Evolutionary conservation across 1,140 invertebrate species (phyloP), one percentile per base, ranked within the genome.

Genomic region (Drosophila navojoa): DNA sequence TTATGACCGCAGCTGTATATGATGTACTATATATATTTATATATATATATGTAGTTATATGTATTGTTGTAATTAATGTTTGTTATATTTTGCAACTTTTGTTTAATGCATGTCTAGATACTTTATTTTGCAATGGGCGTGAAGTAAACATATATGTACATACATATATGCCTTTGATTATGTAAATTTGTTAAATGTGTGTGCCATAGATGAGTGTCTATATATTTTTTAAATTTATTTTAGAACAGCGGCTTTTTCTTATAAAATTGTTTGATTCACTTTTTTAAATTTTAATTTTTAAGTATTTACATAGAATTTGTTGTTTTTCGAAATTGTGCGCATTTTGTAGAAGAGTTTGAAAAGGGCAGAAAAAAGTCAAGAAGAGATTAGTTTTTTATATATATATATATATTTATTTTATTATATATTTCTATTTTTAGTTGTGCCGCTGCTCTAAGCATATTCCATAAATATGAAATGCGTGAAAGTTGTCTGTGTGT

Each of bases 141-240:
- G 81, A 85, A 86, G 76, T 81, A 67, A 81, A 77, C 71, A 81
- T 81, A 82, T 79, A 86, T 87, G 76, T 77, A 85, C 11, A 38
- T 38, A 32, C 9, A 32, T 32, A 22, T 68, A 59, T 67, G 59
- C 55, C 63, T 52, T 71, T 67, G 63, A 67, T 64, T 55, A 72
- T 72, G 53, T 53, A 60, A 55, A 53, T 68, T 59, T 52, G 52
- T 62, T 74, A 70, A 58, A 74, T 74, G 71, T 77, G 71, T 77
- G 81, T 85, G 81, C 78, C 63, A 62, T 86, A 86, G 72, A 58
- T 79, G 58, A 54, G 61, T 66, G 45, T 67, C 29, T 54, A 11
- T 42, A 2, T 60, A 38, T 47, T 19, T 35, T 3, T 38, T 38
- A 10, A 10, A 38, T 38, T 38, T 38, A 10, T 11, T 38, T 11